Evolutionary conservation across 2,888 invertebrate genomes (phyloP).

Genomic region (Lasioglossum pauxillum): DNA sequence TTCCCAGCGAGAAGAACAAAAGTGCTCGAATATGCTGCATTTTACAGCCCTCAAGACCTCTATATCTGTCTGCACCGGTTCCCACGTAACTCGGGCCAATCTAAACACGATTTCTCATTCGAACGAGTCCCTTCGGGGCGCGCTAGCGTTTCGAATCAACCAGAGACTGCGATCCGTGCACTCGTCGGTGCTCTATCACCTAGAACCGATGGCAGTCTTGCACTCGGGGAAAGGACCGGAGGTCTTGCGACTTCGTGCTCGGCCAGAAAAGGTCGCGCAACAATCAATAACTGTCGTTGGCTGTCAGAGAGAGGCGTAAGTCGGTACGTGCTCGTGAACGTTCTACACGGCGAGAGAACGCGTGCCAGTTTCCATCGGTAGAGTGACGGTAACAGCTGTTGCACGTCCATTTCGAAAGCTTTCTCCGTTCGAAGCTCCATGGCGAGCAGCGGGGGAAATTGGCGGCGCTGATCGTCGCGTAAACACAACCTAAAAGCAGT

Average conservation of each 20-base stretch:
- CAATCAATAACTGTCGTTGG: slow-evolving; percentile 71
- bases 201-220: neutral
- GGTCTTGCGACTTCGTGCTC: slow-evolving; percentile 28
- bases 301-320: slow-evolving; percentile 68
- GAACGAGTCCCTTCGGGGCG: neutral
- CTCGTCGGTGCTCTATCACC: neutral
- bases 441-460: slow-evolving; percentile 52
- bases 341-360: slow-evolving; percentile 60
- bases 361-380: slow-evolving; percentile 74
- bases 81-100: neutral
- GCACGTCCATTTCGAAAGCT: slow-evolving; percentile 75
- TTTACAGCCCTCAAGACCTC: neutral
- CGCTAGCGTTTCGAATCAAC: too few species aligned
- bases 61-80: neutral
- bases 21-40: neutral
- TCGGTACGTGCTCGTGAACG: slow-evolving; percentile 72
- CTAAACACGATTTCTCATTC: neutral
- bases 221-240: neutral
- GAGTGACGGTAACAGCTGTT: slow-evolving; percentile 80
- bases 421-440: slow-evolving; percentile 65
- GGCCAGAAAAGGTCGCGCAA: slow-evolving; percentile 57
- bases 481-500: slow-evolving; percentile 74
- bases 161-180: neutral
- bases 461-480: slow-evolving; percentile 72
- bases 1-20: neutral